Evolutionary conservation across 1,140 invertebrate species (phyloP), one percentile per base, ranked within the genome.

Genomic region (Armadillidium nasatum): DNA sequence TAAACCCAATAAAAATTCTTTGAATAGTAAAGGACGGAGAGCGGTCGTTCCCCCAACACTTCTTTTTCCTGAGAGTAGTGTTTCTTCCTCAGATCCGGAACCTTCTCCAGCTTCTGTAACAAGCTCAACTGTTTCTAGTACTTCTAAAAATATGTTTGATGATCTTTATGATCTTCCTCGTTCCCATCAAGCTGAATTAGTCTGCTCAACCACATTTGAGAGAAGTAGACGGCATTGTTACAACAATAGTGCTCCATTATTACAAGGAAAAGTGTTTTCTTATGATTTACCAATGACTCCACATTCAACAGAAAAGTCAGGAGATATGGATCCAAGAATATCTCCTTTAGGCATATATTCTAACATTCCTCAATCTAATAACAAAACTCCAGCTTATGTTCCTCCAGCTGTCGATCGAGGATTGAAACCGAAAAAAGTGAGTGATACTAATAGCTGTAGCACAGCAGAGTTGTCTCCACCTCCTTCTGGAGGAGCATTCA

Each of bases 131-230:
- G 76, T 77, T 68, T 77, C 79, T 9, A 71, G 76, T n/a, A 81
- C 68, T 10, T 46, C 74, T 23, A 45, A 73, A 21, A 72, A 71
- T 13, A 43, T 82, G 10, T 72, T 50, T 67, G 90, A 92, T 83
- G 90, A 91, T 66, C 89, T 88, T 78, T 91, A 92, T 81, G 91
- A 92, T 83, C 89, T 91, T 85, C 90, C 91, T 43, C 86, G 90
- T 76, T 89, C 89, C 70, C 89, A 91, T 83, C 86, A 88, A 77
- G 85, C 85, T 81, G 82, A 76, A 71, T 79, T 85, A 44, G 71
- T 81, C 9, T 83, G 83, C 33, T 80, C 76, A 15, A 44, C 44
- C 3, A 83, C 0, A 82, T 45, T 50, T 9, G 69, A 74, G 68
- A 83, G 83, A 77, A 81, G 83, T 43, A 83, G 85, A 44, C 86